phyloP scores from a whole-genome alignment of 53 echinoderm and acorn worm genomes.

The Echinarachnius parma region DNA sequence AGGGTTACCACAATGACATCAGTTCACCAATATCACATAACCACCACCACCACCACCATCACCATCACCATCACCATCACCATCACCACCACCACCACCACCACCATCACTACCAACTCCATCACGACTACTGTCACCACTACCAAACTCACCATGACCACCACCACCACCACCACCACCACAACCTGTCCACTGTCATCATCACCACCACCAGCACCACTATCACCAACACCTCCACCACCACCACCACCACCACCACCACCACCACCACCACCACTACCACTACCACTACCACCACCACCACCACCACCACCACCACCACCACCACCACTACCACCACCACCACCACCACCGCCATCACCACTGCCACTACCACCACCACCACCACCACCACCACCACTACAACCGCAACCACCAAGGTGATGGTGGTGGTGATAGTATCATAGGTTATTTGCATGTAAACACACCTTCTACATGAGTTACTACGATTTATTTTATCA shows the following conservation, averaged over 20 bases:
- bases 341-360: slow-evolving; percentile 46
- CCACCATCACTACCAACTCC: slow-evolving; percentile 34
- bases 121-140: background rate
- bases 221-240: too few species aligned
- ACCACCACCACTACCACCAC: slow-evolving; percentile 32
- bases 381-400: slow-evolving; percentile 22
- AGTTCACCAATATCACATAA: too few species aligned
- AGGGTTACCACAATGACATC: too few species aligned
- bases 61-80: slow-evolving; percentile 46
- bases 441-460: background rate
- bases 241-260: too few species aligned
- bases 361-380: slow-evolving; percentile 37
- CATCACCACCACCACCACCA: slow-evolving; percentile 42
- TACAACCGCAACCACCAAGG: background rate
- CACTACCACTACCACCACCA: background rate
- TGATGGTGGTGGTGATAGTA: background rate
- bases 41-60: slow-evolving; percentile 38
- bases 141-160: too few species aligned
- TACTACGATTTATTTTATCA: too few species aligned
- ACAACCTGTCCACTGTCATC: too few species aligned
- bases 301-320: slow-evolving; percentile 25
- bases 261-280: too few species aligned
- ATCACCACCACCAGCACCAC: too few species aligned
- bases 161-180: too few species aligned
- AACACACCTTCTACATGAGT: too few species aligned